Evolutionary conservation across 1,140 invertebrate genomes (phyloP), one percentile per base, ranked within the genome.

Genomic region (Drosophila nigromelanica): DNA sequence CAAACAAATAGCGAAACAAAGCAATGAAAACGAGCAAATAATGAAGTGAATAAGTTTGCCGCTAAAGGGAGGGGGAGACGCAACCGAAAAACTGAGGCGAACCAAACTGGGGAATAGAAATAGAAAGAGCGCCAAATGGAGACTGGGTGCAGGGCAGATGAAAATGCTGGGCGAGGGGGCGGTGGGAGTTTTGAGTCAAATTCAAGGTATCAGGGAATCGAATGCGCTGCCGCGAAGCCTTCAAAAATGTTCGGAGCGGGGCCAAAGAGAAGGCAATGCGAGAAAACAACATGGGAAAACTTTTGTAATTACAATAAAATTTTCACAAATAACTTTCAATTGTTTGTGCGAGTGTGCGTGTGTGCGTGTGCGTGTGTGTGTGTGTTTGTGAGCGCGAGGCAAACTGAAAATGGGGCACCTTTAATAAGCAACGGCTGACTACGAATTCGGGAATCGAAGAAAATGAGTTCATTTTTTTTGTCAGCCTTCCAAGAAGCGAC

Each of bases 241-340:
- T 62, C 51, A 15, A 45, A 42, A 64, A 51, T 24, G 33, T 39
- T 7, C 45, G 40, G 14, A 35, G 55, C 2, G 35, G 3, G 24
- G 15, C 14, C 3, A 7, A 11, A 56, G 47, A 52, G 60, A 27
- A 39, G 47, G 52, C 45, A 21, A 35, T 39, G 39, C 5, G 59
- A 62, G 37, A 48, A 60, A 78, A 82, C 78, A 86, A 82, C 82
- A 87, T 78, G 71, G 67, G 62, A 77, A 89, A 87, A 87, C 83
- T 87, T 87, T 87, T 87, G 83, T 87, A 87, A 87, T 87, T 87
- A 87, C 83, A 87, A 87, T 87, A 87, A 87, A 87, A 87, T 87
- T 89, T 87, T 89, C 83, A 87, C 83, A 87, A 87, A 87, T 87
- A 87, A 87, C 83, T 87, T 87, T 78, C 83, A 87, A 87, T 89